Percentiles rank a stretch among this genome's conserved stretches.
These are phyloP conservation scores for Lamellibrachia satsuma DNA, from an alignment of 2,888 invertebrate species.

Conservation along the genomic window DNA sequence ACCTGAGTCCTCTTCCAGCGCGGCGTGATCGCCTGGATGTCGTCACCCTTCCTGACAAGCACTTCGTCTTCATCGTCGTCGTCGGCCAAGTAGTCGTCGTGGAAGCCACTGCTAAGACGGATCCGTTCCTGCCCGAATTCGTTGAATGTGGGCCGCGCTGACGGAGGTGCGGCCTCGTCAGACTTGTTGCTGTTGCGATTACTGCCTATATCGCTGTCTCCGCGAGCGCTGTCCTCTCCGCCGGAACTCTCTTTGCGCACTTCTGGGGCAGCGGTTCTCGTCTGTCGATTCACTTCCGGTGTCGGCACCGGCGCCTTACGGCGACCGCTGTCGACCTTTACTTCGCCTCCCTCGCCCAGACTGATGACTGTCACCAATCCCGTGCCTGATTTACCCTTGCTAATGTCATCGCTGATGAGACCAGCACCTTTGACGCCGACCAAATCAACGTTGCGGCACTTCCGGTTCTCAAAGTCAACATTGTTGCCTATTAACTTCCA, in stretches of 20 bases:
- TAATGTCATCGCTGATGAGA: not conserved
- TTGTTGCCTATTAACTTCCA: slow-evolving; percentile 68
- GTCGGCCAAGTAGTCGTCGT: not conserved
- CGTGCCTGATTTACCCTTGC: not conserved
- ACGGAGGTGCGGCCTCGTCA: not conserved
- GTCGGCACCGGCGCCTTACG: not conserved
- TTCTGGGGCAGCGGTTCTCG: not conserved
- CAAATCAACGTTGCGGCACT: slow-evolving; percentile 31
- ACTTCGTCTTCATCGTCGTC: not conserved
- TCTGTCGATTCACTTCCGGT: not conserved
- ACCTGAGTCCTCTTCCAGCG: not conserved
- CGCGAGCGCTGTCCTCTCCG: not conserved
- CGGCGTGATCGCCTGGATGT: not conserved
- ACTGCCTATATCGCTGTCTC: not conserved
- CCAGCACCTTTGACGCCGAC: slow-evolving; percentile 33
- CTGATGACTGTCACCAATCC: not conserved
- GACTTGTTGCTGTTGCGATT: not conserved
- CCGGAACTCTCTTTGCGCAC: not conserved
- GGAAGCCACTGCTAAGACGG: not conserved
- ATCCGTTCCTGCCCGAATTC: not conserved
- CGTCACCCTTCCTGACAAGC: not conserved
- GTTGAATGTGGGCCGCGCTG: not conserved
- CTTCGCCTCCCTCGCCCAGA: not conserved
- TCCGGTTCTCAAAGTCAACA: slow-evolving; percentile 46
- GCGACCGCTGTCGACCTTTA: not conserved